These are phyloP conservation scores for Calameuta pallipes DNA, from an alignment of 2,888 invertebrate genomes.

Conservation along the genomic window DNA sequence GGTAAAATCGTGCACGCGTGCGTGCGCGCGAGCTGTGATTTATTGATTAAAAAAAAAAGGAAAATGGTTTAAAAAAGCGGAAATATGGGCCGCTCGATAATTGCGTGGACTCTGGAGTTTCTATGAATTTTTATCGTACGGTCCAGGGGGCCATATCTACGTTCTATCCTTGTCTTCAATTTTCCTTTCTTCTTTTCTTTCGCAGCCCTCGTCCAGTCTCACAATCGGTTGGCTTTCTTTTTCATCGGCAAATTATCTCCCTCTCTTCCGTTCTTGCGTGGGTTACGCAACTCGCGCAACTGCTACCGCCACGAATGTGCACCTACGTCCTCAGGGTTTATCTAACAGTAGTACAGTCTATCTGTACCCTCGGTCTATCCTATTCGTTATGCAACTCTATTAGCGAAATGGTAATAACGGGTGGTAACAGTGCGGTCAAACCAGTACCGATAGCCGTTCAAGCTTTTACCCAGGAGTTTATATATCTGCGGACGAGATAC, in stretches of 20 bases:
- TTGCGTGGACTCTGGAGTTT: background rate
- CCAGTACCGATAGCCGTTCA: constrained; percentile 7
- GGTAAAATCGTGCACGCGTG: background rate
- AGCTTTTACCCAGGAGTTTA: background rate
- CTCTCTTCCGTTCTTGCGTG: background rate
- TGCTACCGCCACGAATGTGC: background rate
- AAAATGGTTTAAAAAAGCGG: background rate
- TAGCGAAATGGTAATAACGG: constrained; percentile 16
- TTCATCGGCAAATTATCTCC: background rate
- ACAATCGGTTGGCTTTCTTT: background rate
- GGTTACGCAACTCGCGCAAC: background rate
- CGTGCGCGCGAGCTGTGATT: background rate
- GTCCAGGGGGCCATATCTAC: background rate
- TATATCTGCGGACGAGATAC: background rate
- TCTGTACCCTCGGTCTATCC: constrained; percentile 7
- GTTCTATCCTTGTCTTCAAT: background rate
- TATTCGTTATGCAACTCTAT: constrained; percentile 20
- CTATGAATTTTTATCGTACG: background rate
- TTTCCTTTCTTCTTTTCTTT: background rate
- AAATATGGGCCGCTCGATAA: background rate
- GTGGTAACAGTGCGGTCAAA: constrained; percentile 15
- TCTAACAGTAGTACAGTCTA: background rate
- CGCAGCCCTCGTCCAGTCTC: background rate
- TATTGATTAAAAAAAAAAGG: background rate
- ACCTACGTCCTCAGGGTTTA: constrained; percentile 5